Base-by-base conservation (phyloP, 2,113 vertebrate species). In the Otis tarda region DNA sequence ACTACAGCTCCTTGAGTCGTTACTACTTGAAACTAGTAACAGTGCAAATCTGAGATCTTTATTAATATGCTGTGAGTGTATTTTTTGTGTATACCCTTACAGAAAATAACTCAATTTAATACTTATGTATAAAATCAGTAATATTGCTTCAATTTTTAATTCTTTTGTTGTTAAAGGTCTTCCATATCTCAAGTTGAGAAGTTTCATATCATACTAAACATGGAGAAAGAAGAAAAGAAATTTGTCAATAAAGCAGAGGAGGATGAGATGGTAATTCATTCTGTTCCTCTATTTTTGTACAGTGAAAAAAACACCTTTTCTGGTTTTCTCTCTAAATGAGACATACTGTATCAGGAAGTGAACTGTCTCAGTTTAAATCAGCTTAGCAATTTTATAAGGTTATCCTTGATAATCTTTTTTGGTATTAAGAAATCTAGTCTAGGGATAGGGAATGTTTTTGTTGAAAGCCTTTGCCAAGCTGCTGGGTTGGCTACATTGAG, bases 221-320 rank as follows among this genome's bases (percentile, higher is more conserved):
- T 99, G 99, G 99, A 99, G 97, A 99, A 98, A 93, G 98, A 99
- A 97, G 98, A 99, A 92, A 97, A 98, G 78, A 98, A 99, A 92
- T 97, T 98, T 86, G 97, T 99, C 95, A 99, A 99, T 96, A 98
- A 99, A 96, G 98, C 98, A 77, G 98, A 99, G 90, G 99, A 99
- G 96, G 99, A 99, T 97, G 99, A 99, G 98, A 99, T 99, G 99
- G 99, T 99, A 97, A 96, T 67, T 6, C 27, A 33, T 87, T 92
- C 70, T 87, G 10, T 93, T 85, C 1, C 4, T 69, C 57, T 87
- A 4, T n/a, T 92, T 63, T 70, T 87, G 41, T 73, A 65, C 8
- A 81, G 4, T 47, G 50, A 61, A 93, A 77, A 41, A 61, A 65
- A 37, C 23, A 13, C 2, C 6, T 84, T 83, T 93, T 52, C 55